Evolutionary conservation across 2,113 vertebrate genomes (phyloP).

Genomic region (Turnix velox): DNA sequence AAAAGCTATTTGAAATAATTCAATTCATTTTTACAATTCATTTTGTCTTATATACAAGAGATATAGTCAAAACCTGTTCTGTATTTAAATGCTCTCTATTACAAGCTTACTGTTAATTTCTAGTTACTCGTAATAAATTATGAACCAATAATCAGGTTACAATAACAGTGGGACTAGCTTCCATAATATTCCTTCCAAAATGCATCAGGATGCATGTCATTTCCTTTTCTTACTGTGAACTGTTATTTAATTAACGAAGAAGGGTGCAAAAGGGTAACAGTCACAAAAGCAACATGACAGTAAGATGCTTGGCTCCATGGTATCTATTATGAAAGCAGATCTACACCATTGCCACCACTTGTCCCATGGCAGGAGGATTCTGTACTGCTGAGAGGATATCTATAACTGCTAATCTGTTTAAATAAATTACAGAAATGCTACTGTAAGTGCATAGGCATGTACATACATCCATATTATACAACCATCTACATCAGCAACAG

Average conservation of each 20-base stretch:
- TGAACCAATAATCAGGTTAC: conserved; percentile 8
- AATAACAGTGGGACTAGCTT: neutral
- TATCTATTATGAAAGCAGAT: neutral
- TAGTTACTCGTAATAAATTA: conserved; percentile 35
- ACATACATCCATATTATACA: neutral
- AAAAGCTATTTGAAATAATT: neutral
- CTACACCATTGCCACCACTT: neutral
- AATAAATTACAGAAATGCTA: neutral
- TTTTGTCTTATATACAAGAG: neutral
- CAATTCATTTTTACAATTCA: neutral
- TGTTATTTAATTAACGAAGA: neutral
- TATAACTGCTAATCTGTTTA: neutral
- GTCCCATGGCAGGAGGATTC: neutral
- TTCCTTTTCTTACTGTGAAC: neutral
- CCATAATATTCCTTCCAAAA: neutral
- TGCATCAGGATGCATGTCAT: neutral
- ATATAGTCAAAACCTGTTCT: neutral
- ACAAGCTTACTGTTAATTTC: neutral
- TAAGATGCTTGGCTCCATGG: neutral
- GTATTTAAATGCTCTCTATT: neutral
- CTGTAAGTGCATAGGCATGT: neutral
- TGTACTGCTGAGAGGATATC: neutral
- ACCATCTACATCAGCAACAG: neutral
- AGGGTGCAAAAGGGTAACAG: rapidly evolving
- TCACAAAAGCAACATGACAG: neutral